A percentile compares a stretch with the other conserved stretches of the same genome.
Conservation (phyloP, 2,797 vertebrate genomes). For the Sciaenops ocellatus region DNA sequence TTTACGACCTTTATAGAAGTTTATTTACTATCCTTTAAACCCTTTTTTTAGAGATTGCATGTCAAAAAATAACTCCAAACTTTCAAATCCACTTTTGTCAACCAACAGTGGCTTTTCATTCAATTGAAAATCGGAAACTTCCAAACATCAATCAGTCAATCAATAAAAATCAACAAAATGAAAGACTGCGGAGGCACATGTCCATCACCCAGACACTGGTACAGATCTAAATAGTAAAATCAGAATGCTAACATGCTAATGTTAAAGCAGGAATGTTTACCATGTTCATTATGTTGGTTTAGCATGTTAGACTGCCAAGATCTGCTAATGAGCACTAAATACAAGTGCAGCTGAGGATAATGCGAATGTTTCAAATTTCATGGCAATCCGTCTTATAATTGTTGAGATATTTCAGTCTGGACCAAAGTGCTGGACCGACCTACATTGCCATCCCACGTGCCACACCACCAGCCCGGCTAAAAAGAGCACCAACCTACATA, state of each 20-base stretch:
- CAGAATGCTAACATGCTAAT: too few relatives aligned
- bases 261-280: too few relatives aligned
- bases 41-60: neutral
- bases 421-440: neutral
- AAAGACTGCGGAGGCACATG: too few relatives aligned
- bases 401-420: conserved; percentile 12
- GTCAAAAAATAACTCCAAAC: neutral
- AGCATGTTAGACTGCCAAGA: too few relatives aligned
- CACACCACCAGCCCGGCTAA: neutral
- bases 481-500: neutral
- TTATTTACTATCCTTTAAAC: neutral
- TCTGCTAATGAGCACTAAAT: too few relatives aligned
- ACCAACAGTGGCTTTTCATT: neutral
- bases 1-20: neutral
- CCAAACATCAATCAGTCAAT: neutral
- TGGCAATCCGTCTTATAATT: neutral
- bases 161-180: neutral
- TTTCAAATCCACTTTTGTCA: neutral
- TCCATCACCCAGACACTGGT: neutral
- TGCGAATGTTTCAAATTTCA: neutral
- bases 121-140: neutral
- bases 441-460: neutral
- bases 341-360: too few relatives aligned
- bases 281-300: too few relatives aligned
- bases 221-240: too few relatives aligned